Evolutionary conservation across 2,113 vertebrate species (phyloP).

Genomic region (Eulacestoma nigropectus): DNA sequence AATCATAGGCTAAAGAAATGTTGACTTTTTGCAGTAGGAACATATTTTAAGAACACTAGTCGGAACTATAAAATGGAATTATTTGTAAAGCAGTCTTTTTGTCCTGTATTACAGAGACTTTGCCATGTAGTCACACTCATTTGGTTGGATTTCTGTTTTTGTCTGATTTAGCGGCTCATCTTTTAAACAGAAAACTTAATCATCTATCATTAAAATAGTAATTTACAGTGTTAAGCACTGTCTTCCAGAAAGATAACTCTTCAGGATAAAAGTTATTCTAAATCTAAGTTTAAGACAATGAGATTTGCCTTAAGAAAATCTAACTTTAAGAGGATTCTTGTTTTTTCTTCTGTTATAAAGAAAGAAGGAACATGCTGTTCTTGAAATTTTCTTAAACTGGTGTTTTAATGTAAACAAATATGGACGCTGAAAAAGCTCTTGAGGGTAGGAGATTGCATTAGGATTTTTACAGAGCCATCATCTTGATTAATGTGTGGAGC

Average conservation of each 20-base stretch:
- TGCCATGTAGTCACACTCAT: neutral
- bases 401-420: neutral
- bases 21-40: neutral
- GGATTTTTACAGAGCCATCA: neutral
- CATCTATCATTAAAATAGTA: neutral
- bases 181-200: neutral
- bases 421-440: neutral
- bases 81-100: neutral
- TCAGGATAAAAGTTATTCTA: neutral
- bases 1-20: neutral
- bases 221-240: neutral
- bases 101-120: neutral
- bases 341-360: neutral
- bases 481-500: neutral
- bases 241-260: neutral
- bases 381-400: neutral
- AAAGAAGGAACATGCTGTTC: neutral
- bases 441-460: neutral
- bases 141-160: neutral
- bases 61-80: rapidly evolving
- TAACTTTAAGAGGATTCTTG: neutral
- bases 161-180: neutral
- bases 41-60: neutral
- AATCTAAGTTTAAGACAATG: neutral
- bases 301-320: neutral